Evolutionary conservation across 2,113 vertebrate genomes (phyloP).

Genomic region (Acrocephalus kingi): DNA sequence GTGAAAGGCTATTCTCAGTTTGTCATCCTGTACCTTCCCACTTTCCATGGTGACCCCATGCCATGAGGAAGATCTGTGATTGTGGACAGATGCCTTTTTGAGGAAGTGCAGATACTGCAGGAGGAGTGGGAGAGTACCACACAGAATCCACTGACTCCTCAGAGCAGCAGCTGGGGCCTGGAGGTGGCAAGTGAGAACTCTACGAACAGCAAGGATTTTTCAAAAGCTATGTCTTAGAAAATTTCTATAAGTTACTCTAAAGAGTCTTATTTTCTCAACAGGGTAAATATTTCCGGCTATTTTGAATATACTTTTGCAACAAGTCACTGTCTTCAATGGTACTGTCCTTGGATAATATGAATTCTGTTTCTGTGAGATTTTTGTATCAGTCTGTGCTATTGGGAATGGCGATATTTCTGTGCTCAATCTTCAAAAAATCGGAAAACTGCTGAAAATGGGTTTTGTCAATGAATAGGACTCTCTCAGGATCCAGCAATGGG

Average conservation of each 20-base stretch:
- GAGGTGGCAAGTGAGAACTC: background rate
- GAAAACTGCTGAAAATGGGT: background rate
- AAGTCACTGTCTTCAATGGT: background rate
- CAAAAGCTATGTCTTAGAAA: background rate
- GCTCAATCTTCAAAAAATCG: background rate
- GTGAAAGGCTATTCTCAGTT: conserved; percentile 7
- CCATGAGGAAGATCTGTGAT: conserved; percentile 26
- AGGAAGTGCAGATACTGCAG: background rate
- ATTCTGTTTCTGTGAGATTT: background rate
- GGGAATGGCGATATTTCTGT: background rate
- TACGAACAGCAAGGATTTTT: background rate
- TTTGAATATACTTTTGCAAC: background rate
- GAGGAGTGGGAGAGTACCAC: conserved; percentile 27
- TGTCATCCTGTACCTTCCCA: conserved; percentile 35
- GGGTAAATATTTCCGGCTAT: background rate
- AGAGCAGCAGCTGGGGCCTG: background rate
- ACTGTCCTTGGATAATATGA: background rate
- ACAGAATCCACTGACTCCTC: background rate
- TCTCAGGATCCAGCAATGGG: background rate
- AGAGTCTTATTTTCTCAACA: background rate
- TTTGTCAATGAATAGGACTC: background rate
- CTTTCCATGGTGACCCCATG: conserved; percentile 29
- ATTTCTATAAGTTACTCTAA: background rate
- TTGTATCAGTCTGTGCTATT: background rate
- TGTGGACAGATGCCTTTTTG: conserved; percentile 15